phyloP scores from a whole-genome alignment of 2,888 invertebrate genomes.

The Caenorhabditis japonica region DNA sequence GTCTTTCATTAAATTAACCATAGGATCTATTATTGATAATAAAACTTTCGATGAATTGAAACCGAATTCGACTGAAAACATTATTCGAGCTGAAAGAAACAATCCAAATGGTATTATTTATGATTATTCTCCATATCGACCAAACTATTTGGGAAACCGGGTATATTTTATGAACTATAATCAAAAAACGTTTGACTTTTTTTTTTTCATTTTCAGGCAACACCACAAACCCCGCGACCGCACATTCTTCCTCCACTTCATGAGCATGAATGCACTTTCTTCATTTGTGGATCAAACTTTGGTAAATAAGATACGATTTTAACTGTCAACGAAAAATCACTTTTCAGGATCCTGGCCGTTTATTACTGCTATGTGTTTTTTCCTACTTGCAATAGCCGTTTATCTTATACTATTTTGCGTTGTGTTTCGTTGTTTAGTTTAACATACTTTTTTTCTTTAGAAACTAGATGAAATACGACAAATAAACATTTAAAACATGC shows the following conservation, averaged over 20 bases:
- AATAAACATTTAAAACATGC: slow-evolving; percentile 9
- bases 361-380: slow-evolving; percentile 5
- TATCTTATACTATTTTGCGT: slow-evolving; percentile 16
- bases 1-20: too few relatives aligned
- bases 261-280: too few relatives aligned
- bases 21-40: slow-evolving; percentile 3
- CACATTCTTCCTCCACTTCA: neutral
- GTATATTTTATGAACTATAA: too few relatives aligned
- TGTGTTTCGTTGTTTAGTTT: slow-evolving; percentile 16
- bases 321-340: neutral
- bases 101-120: neutral
- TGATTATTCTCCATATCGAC: slow-evolving; percentile 9
- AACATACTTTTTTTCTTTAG: too few relatives aligned
- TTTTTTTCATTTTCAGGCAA: neutral
- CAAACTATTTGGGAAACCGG: neutral
- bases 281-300: too few relatives aligned
- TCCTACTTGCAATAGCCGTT: slow-evolving; percentile 7
- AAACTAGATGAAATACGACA: too few relatives aligned
- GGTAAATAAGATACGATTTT: too few relatives aligned
- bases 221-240: neutral
- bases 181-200: too few relatives aligned
- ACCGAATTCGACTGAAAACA: too few relatives aligned
- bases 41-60: neutral
- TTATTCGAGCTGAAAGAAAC: too few relatives aligned
- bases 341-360: slow-evolving; percentile 21